Evolutionary conservation across 2,888 invertebrate species (phyloP).

Genomic region (Eupithecia subumbrata): DNA sequence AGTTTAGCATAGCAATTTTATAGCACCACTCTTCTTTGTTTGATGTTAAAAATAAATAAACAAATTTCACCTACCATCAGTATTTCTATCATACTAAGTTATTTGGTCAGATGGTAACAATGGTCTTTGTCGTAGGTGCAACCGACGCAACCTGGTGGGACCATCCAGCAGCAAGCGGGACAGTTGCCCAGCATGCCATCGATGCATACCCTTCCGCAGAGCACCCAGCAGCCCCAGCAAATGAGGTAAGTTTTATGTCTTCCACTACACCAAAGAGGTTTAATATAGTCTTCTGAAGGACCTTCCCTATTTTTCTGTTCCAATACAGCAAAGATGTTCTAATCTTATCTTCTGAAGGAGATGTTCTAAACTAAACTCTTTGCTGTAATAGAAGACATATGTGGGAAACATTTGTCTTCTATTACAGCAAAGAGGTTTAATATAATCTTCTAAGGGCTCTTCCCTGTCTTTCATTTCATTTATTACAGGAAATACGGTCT

Average conservation of each 20-base stretch:
- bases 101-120: background rate
- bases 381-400: too few species aligned
- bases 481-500: too few species aligned
- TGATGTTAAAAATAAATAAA: too few species aligned
- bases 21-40: too few species aligned
- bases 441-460: background rate
- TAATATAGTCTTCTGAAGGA: background rate
- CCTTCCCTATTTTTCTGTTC: background rate
- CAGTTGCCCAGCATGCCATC: conserved; percentile 88
- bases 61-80: too few species aligned
- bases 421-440: background rate
- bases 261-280: background rate
- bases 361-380: too few species aligned
- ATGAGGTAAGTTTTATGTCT: background rate
- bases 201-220: conserved; percentile 86
- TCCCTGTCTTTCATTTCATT: too few species aligned
- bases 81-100: background rate
- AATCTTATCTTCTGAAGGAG: background rate
- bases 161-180: conserved; percentile 61
- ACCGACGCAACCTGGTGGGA: conserved; percentile 69
- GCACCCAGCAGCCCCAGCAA: conserved; percentile 84
- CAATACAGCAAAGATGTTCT: background rate
- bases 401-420: too few species aligned
- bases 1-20: too few species aligned
- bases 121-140: conserved; percentile 54